Evolutionary conservation across 2,113 vertebrate genomes (phyloP).

Genomic region (Machaerirhynchus nigripectus): DNA sequence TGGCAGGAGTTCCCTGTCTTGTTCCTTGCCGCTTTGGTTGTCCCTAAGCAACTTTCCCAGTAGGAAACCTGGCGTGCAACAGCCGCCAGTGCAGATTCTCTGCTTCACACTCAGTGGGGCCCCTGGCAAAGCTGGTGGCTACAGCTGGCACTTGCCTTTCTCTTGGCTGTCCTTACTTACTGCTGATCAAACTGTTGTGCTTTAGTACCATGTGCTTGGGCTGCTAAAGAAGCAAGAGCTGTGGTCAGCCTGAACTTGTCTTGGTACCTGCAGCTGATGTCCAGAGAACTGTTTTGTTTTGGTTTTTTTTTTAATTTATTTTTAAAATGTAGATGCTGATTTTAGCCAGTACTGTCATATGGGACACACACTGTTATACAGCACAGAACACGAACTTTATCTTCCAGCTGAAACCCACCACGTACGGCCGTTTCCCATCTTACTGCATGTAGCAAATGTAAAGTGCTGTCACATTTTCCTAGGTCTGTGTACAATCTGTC

Average conservation of each 20-base stretch:
- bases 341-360: background rate
- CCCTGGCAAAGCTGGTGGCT: background rate
- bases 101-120: rapidly evolving
- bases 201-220: background rate
- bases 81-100: background rate
- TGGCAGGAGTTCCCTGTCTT: background rate
- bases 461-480: conserved; percentile 22
- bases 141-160: background rate
- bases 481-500: conserved; percentile 31
- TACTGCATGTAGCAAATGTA: background rate
- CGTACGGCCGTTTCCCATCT: background rate
- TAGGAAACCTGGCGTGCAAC: background rate
- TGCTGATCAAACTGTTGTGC: background rate
- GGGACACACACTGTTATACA: background rate
- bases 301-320: background rate
- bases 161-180: background rate
- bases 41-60: background rate
- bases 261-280: background rate
- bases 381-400: background rate
- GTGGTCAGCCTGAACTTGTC: background rate
- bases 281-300: background rate
- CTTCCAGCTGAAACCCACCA: background rate
- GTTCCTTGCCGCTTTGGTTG: background rate
- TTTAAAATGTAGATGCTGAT: background rate
- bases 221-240: background rate